Conservation (phyloP, 53 echinoderm and acorn worm genomes). For the Apostichopus leukothele region DNA sequence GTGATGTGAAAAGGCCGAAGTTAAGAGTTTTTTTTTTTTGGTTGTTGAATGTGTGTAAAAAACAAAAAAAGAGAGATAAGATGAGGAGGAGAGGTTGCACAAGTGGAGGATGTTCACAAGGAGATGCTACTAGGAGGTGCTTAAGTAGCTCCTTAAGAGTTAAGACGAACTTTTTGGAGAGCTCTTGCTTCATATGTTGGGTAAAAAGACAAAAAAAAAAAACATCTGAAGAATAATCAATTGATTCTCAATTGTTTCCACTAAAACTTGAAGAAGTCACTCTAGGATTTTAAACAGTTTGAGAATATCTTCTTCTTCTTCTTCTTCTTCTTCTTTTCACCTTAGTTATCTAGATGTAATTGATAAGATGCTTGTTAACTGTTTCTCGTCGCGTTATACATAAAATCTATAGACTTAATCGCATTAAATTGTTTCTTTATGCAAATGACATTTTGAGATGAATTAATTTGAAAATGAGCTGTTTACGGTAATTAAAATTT, state of each 20-base stretch:
- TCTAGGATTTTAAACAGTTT: neutral
- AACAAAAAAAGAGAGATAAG: neutral
- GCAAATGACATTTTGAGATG: no score
- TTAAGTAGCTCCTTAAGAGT: slow-evolving; percentile 43
- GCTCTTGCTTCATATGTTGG: slow-evolving; percentile 20
- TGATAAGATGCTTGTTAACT: neutral
- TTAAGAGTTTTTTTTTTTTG: neutral
- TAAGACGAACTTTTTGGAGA: slow-evolving; percentile 27
- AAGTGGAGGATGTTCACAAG: neutral
- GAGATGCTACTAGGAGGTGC: slow-evolving; percentile 35
- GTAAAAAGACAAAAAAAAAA: neutral
- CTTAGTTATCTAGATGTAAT: neutral
- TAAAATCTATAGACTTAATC: no score
- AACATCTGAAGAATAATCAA: slow-evolving; percentile 32
- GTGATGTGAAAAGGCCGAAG: neutral
- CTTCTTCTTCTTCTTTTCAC: neutral
- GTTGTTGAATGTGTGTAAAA: neutral
- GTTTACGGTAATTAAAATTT: no score
- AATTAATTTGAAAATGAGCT: no score
- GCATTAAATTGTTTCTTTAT: no score
- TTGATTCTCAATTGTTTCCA: slow-evolving; percentile 32
- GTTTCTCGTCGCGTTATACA: no score
- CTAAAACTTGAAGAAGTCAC: slow-evolving; percentile 22
- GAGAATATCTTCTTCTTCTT: neutral
- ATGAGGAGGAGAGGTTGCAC: neutral